These are phyloP conservation scores for Gonocerus acuteangulatus DNA, from an alignment of 2,888 invertebrate species.

Conservation along the genomic window DNA sequence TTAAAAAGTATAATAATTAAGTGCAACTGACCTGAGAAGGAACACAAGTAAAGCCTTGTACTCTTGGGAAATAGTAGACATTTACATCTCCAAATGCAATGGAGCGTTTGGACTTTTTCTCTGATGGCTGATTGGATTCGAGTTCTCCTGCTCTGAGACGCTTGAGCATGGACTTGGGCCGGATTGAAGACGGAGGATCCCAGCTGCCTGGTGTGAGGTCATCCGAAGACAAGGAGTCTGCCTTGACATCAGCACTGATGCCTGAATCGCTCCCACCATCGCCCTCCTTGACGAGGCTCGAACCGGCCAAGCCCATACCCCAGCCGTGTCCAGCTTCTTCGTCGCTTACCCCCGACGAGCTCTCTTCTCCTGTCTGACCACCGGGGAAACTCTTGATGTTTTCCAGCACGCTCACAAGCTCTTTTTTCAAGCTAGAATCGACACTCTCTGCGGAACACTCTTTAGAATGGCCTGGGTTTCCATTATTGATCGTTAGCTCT, in stretches of 20 bases:
- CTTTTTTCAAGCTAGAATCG: not conserved
- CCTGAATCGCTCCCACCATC: constrained; percentile 62
- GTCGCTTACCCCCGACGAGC: constrained; percentile 15
- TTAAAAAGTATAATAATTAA: not conserved
- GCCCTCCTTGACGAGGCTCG: constrained; percentile 1
- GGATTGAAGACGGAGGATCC: constrained; percentile 37
- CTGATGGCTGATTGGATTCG: constrained; percentile 39
- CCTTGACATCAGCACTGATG: constrained; percentile 60
- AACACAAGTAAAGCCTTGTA: constrained; percentile 86
- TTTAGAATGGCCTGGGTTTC: not conserved
- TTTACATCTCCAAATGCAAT: constrained; percentile 88
- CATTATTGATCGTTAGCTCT: not conserved
- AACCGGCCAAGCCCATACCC: constrained; percentile 4
- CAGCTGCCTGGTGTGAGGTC: constrained; percentile 30
- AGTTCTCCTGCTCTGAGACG: constrained; percentile 45
- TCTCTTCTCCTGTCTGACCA: constrained; percentile 1
- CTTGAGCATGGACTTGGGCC: constrained; percentile 62
- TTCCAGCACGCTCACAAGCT: not conserved
- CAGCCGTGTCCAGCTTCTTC: not conserved
- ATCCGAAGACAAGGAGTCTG: constrained; percentile 36
- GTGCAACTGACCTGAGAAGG: constrained; percentile 54
- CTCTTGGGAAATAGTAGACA: constrained; percentile 88
- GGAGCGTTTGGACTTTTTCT: constrained; percentile 63
- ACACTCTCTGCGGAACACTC: not conserved
- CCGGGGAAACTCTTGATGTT: not conserved